Percentiles rank a stretch among this genome's conserved stretches.
These are phyloP conservation scores for Anoncus sp. DNA, from an alignment of 2,888 invertebrate genomes.

Conservation along the genomic window DNA sequence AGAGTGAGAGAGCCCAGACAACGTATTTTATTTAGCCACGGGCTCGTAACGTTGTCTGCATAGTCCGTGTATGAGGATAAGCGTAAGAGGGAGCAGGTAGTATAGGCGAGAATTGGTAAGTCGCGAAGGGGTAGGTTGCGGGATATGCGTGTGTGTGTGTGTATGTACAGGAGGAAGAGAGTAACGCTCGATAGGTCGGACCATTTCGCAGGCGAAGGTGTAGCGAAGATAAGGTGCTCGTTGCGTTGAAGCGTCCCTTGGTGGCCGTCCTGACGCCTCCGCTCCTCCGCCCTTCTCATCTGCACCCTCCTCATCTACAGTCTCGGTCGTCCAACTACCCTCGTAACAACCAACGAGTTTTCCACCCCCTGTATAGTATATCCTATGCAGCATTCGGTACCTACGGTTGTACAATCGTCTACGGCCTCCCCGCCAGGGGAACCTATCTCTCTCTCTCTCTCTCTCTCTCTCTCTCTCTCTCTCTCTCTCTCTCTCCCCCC, in stretches of 20 bases:
- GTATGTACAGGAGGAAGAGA: slow-evolving; percentile 45
- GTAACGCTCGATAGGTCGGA: slow-evolving; percentile 75
- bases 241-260: slow-evolving; percentile 81
- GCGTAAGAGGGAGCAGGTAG: slow-evolving; percentile 23
- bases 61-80: slow-evolving; percentile 28
- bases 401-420: slow-evolving; percentile 28
- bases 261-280: slow-evolving; percentile 75
- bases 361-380: slow-evolving; percentile 41
- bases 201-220: slow-evolving; percentile 75
- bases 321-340: slow-evolving; percentile 50
- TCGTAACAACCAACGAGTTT: slow-evolving; percentile 66
- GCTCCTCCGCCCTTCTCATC: slow-evolving; percentile 55
- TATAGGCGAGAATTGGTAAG: slow-evolving; percentile 29
- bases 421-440: slow-evolving; percentile 1
- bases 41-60: slow-evolving; percentile 37
- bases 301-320: slow-evolving; percentile 39
- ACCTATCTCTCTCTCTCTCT: slow-evolving; percentile 46
- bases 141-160: slow-evolving; percentile 2
- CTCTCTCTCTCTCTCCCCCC: slow-evolving; percentile 50
- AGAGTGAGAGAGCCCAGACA: slow-evolving; percentile 52
- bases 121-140: slow-evolving; percentile 15
- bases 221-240: slow-evolving; percentile 81
- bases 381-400: slow-evolving; percentile 24
- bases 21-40: slow-evolving; percentile 70
- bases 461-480: slow-evolving; percentile 48